Conservation (phyloP, 2,797 vertebrate genomes). For the Arremon brunneinucha region DNA sequence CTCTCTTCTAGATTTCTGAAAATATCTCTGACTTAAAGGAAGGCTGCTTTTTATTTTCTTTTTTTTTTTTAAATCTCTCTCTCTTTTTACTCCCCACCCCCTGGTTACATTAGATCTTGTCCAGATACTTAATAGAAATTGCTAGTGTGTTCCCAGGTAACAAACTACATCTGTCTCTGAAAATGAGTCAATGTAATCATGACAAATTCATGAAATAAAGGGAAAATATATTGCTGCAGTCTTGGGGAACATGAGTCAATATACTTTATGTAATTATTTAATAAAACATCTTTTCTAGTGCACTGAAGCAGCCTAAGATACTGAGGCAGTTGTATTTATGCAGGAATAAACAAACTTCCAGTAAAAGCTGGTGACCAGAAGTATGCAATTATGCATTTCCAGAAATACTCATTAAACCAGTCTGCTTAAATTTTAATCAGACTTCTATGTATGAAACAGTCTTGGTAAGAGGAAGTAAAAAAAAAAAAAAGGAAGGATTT, state of each 20-base stretch:
- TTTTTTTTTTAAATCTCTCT: background rate
- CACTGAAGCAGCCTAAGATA: conserved; percentile 46
- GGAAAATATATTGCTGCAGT: conserved; percentile 12
- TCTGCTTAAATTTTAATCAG: conserved; percentile 66
- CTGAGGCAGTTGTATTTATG: conserved; percentile 57
- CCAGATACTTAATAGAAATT: conserved; percentile 42
- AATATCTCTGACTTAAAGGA: background rate
- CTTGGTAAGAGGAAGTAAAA: background rate
- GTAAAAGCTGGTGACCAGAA: conserved; percentile 64
- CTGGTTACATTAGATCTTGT: background rate
- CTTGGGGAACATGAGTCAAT: background rate
- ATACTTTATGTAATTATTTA: conserved; percentile 33
- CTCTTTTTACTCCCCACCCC: background rate
- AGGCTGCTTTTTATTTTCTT: background rate
- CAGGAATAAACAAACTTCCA: conserved; percentile 64
- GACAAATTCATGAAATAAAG: conserved; percentile 45
- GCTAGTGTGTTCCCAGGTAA: conserved; percentile 36
- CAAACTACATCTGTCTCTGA: conserved; percentile 30
- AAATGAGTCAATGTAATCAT: conserved; percentile 56
- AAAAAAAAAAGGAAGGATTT: background rate
- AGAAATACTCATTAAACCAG: conserved; percentile 59
- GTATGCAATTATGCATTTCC: conserved; percentile 55
- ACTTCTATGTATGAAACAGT: conserved; percentile 1
- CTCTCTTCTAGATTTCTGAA: background rate
- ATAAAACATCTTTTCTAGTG: conserved; percentile 18